Percentiles rank a stretch among this genome's conserved stretches.
Conservation (phyloP, 2,888 invertebrate genomes). For the Criorhina ranunculi region DNA sequence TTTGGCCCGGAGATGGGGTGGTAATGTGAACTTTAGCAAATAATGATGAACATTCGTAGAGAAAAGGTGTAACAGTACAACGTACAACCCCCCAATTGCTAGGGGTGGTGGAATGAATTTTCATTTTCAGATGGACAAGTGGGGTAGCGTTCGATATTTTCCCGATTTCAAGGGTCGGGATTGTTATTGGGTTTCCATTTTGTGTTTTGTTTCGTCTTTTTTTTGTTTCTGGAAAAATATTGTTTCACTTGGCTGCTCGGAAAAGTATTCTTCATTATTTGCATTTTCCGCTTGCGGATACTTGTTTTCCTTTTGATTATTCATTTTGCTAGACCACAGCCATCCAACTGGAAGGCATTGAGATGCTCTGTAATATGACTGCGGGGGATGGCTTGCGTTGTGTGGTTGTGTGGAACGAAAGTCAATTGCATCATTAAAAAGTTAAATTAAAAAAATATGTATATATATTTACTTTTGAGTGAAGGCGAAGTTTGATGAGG, state of each 20-base stretch:
- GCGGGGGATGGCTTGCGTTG: background rate
- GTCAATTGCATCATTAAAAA: constrained; percentile 74
- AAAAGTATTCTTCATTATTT: constrained; percentile 71
- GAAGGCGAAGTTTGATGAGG: constrained; percentile 42
- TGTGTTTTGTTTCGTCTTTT: constrained; percentile 11
- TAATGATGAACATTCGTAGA: constrained; percentile 53
- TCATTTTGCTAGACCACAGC: constrained; percentile 23
- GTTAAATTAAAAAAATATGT: constrained; percentile 70
- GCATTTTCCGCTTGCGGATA: constrained; percentile 52
- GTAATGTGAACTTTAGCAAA: constrained; percentile 42
- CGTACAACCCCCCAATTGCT: background rate
- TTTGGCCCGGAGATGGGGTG: background rate
- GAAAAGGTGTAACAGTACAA: constrained; percentile 1
- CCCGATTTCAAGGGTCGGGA: constrained; percentile 36
- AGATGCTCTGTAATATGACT: constrained; percentile 36
- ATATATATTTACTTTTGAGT: constrained; percentile 44
- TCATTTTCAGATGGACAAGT: constrained; percentile 21
- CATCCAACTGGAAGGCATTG: constrained; percentile 35
- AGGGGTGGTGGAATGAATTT: background rate
- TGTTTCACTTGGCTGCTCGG: constrained; percentile 60
- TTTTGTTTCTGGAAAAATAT: constrained; percentile 44
- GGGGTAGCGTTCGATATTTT: constrained; percentile 44
- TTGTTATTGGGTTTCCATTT: constrained; percentile 33
- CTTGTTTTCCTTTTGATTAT: constrained; percentile 3
- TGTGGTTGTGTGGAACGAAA: constrained; percentile 38